phyloP scores from a whole-genome alignment of 1,140 invertebrate genomes.

The Drosophila ambigua region DNA sequence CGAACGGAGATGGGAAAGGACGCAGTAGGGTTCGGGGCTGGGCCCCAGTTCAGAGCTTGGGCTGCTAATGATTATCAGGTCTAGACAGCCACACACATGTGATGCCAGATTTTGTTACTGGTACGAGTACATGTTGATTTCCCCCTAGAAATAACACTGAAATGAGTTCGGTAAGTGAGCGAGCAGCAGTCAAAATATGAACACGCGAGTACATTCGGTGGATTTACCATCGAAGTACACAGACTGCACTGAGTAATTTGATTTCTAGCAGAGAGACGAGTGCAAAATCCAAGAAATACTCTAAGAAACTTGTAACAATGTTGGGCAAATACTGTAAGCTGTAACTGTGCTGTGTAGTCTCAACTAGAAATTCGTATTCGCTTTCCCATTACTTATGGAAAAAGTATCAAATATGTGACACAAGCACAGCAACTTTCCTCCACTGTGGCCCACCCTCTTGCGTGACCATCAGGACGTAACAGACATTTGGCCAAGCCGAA shows the following conservation, averaged over 20 bases:
- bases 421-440: not conserved
- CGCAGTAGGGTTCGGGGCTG: not conserved
- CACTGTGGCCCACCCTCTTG: not conserved
- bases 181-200: no score
- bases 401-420: not conserved
- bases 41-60: conserved; percentile 18
- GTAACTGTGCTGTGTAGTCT: no score
- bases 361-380: no score
- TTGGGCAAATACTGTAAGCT: no score
- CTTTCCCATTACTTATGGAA: not conserved
- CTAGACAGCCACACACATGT: conserved; percentile 15
- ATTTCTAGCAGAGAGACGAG: no score
- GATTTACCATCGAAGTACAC: no score
- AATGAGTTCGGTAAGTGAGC: not conserved
- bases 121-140: conserved; percentile 6
- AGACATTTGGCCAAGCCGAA: conserved; percentile 13
- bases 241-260: no score
- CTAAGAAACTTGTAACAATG: no score
- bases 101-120: not conserved
- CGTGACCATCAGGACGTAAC: no score
- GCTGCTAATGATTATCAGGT: conserved; percentile 32
- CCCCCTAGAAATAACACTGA: conserved; percentile 1
- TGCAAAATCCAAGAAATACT: no score
- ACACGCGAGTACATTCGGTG: no score
- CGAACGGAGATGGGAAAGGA: no score